Percentiles rank a stretch among this genome's conserved stretches.
These are phyloP conservation scores for Axinella damicornis DNA, from an alignment of 37 sponge, comb jelly and placozoan species.

Conservation along the genomic window DNA sequence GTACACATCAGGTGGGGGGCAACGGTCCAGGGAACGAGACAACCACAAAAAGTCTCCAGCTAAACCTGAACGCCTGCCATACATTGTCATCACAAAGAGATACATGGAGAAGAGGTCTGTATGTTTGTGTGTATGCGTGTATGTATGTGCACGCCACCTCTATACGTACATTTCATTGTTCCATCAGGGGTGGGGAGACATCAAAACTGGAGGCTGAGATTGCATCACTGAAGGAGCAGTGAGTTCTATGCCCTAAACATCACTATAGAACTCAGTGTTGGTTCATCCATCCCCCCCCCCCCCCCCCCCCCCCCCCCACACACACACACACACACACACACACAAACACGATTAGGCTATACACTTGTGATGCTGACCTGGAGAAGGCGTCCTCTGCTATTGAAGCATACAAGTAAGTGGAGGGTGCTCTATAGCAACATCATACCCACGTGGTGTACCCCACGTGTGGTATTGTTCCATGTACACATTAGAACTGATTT, in stretches of 20 bases:
- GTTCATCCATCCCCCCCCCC: too few relatives aligned
- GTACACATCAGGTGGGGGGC: constrained; percentile 26
- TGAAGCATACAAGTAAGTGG: constrained; percentile 28
- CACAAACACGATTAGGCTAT: constrained; percentile 40
- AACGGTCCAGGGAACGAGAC: too few relatives aligned
- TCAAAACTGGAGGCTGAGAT: constrained; percentile 41
- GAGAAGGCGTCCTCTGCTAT: constrained; percentile 49
- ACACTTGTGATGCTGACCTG: constrained; percentile 66
- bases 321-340: too few relatives aligned
- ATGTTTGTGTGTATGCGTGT: background rate
- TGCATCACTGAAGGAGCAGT: constrained; percentile 56
- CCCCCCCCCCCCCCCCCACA: too few relatives aligned
- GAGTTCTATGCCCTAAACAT: too few relatives aligned
- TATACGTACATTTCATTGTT: too few relatives aligned
- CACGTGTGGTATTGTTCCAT: too few relatives aligned
- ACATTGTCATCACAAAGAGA: constrained; percentile 51
- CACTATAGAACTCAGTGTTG: too few relatives aligned
- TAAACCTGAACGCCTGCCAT: constrained; percentile 39
- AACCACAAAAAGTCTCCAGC: background rate
- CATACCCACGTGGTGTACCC: too few relatives aligned
- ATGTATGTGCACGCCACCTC: too few relatives aligned
- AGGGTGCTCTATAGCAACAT: background rate
- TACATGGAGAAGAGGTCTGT: constrained; percentile 43
- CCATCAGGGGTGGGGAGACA: constrained; percentile 34
- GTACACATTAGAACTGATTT: too few relatives aligned